phyloP scores from a whole-genome alignment of 23 tunicate species.

The Botrylloides violaceus region DNA sequence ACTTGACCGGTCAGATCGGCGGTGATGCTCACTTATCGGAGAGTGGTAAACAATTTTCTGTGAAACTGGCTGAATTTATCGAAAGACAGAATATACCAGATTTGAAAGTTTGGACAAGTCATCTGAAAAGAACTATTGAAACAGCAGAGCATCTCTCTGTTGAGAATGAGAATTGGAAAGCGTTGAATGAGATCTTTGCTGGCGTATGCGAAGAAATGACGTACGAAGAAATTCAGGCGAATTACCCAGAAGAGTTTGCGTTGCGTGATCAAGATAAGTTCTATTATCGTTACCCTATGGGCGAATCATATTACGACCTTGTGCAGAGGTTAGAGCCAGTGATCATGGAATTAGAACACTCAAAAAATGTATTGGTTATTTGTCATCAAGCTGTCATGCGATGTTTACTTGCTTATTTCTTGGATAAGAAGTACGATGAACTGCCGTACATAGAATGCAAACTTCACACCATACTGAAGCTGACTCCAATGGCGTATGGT shows the following conservation, averaged over 20 bases:
- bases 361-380: conserved; percentile 32
- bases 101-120: conserved; percentile 94
- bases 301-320: conserved; percentile 50
- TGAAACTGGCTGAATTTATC: conserved; percentile 56
- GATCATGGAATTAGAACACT: conserved; percentile 34
- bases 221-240: conserved; percentile 88
- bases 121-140: conserved; percentile 77
- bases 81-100: conserved; percentile 54
- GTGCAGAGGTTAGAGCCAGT: conserved; percentile 31
- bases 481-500: conserved; percentile 36
- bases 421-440: conserved; percentile 19
- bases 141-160: conserved; percentile 61
- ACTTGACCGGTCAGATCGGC: conserved; percentile 80
- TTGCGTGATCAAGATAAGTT: conserved; percentile 85
- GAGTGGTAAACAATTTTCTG: conserved; percentile 65
- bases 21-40: conserved; percentile 75
- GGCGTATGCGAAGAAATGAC: conserved; percentile 99
- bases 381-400: conserved; percentile 43
- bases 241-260: conserved; percentile 88
- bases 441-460: conserved; percentile 26
- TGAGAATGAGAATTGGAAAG: conserved; percentile 82
- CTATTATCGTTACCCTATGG: conserved; percentile 95
- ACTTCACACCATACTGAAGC: conserved; percentile 30
- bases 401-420: conserved; percentile 32
- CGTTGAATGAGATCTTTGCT: conserved; percentile 78